Evolutionary conservation across 1,140 invertebrate species (phyloP), one percentile per base, ranked within the genome.

Genomic region (Drosophila persimilis): DNA sequence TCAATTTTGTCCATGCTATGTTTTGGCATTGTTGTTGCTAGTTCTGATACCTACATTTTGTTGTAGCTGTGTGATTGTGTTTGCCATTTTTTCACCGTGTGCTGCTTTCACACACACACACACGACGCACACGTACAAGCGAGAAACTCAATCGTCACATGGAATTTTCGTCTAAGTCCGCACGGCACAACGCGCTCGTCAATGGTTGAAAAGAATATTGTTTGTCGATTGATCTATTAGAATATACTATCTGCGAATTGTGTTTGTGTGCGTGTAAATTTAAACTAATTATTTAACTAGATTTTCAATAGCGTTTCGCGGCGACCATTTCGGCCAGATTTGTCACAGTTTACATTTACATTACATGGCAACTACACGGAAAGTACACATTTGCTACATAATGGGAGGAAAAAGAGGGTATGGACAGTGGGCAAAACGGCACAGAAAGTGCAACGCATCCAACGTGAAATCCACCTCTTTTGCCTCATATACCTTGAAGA

Each of bases 41-140:
- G 54, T 73, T 65, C 15, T 71, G 55, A 46, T 86, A 88, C 81
- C 77, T 88, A 86, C 77, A 78, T 81, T 86, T 86, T 86, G 65
- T 79, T 84, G 75, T 79, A 75, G 57, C 75, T 84, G 79, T 83
- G 55, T 59, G 67, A 45, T 69, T 81, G 80, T 83, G 75, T 81
- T 86, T 86, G 83, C 83, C 81, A 86, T 85, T 81, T 86, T 64
- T 80, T 52, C n/a, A 24, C 53, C 62, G 43, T 62, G 72, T 70
- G 63, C 70, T 83, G 79, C 55, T 81, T 83, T 83, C 79, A 74
- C 75, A 75, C 72, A 75, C 70, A 74, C 51, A 39, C 51, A 56
- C 63, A 65, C 52, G 50, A 35, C 51, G 44, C 51, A 56, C 63
- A 65, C 52, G 50, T 26, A 57, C 51, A 41, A 17, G 44, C 50